Percentiles rank a stretch among this genome's conserved stretches.
These are phyloP conservation scores for Tetragnatha montana DNA, from an alignment of 2,888 invertebrate species.

Conservation along the genomic window DNA sequence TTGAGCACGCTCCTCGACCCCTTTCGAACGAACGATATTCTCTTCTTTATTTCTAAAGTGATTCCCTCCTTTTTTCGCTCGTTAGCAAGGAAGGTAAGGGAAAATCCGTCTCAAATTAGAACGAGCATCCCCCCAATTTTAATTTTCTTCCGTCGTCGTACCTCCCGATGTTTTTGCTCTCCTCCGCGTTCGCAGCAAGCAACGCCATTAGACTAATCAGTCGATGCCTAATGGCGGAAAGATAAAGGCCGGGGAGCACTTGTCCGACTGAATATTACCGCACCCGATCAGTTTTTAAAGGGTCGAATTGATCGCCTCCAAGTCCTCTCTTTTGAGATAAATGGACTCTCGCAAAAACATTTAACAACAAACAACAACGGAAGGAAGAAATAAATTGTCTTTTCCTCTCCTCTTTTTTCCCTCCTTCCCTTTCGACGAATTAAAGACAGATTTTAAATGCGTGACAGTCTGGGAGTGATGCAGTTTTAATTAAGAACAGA, in stretches of 20 bases:
- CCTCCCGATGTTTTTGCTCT: constrained; percentile 1
- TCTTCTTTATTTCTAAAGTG: constrained; percentile 66
- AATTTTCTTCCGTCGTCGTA: constrained; percentile 35
- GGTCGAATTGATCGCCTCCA: constrained; percentile 1
- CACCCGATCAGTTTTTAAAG: constrained; percentile 26
- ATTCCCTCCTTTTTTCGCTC: constrained; percentile 52
- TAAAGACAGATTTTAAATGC: background rate
- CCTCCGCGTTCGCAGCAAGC: background rate
- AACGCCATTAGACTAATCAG: constrained; percentile 67
- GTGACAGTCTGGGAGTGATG: background rate
- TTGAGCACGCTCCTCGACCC: constrained; percentile 45
- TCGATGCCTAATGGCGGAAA: constrained; percentile 51
- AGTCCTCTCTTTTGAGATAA: background rate
- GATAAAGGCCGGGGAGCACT: constrained; percentile 41
- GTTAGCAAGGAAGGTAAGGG: constrained; percentile 50
- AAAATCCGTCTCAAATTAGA: constrained; percentile 65
- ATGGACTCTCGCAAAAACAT: background rate
- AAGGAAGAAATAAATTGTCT: background rate
- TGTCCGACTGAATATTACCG: constrained; percentile 36
- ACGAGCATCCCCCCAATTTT: constrained; percentile 54
- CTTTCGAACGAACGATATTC: constrained; percentile 46
- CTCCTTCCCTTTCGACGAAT: background rate
- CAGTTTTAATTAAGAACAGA: background rate
- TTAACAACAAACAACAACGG: background rate
- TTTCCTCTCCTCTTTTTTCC: background rate